These are phyloP conservation scores for Ptilonorhynchus violaceus DNA, from an alignment of 2,113 vertebrate genomes.

Conservation along the genomic window DNA sequence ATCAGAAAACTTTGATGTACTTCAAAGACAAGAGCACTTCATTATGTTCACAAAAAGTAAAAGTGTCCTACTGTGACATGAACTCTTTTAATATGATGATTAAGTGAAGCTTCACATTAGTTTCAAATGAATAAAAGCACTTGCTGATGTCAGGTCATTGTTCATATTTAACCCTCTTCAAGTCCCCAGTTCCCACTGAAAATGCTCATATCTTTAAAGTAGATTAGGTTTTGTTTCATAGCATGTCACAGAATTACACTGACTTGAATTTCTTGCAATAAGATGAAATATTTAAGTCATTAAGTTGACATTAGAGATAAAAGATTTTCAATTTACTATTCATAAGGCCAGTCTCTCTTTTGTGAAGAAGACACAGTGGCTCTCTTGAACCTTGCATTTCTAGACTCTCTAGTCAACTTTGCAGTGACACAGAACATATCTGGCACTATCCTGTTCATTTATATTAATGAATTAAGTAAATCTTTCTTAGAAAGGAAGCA, in stretches of 20 bases:
- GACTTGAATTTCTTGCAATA: not conserved
- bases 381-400: not conserved
- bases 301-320: not conserved
- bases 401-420: not conserved
- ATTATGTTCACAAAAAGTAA: not conserved
- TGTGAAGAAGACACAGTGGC: not conserved
- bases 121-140: slow-evolving; percentile 16
- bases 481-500: not conserved
- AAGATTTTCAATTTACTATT: not conserved
- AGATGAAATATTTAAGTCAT: not conserved
- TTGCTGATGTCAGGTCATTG: not conserved
- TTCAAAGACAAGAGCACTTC: slow-evolving; percentile 19
- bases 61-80: not conserved
- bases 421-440: not conserved
- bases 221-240: not conserved
- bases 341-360: not conserved
- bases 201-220: not conserved
- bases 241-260: not conserved
- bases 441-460: not conserved
- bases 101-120: slow-evolving; percentile 1
- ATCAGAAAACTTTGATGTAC: slow-evolving; percentile 14
- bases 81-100: not conserved
- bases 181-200: not conserved
- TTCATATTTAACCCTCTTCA: slow-evolving; percentile 14
- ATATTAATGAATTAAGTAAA: not conserved